Conservation (phyloP, 2,888 invertebrate species). For the Lycophotia porphyrea region DNA sequence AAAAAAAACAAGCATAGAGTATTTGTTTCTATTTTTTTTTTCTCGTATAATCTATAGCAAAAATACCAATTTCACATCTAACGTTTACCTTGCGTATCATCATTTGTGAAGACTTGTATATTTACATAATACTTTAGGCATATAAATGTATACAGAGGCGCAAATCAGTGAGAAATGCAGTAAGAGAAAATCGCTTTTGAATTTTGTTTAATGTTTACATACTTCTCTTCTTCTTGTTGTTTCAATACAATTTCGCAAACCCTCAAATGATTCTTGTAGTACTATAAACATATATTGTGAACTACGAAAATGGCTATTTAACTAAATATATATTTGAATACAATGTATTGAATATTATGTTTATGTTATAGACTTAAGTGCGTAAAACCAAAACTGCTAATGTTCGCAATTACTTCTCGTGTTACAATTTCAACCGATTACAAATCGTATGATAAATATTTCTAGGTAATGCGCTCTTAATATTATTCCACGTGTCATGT, state of each 20-base stretch:
- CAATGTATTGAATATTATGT: not conserved
- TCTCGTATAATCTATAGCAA: too few species aligned
- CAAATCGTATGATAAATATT: constrained; percentile 28
- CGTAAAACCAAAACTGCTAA: constrained; percentile 47
- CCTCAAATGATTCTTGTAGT: too few species aligned
- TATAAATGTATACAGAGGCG: not conserved
- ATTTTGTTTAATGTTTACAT: not conserved
- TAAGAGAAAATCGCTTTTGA: not conserved
- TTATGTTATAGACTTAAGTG: constrained; percentile 26
- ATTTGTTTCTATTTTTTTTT: not conserved
- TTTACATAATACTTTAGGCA: not conserved
- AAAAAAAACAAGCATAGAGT: not conserved
- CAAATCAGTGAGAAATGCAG: too few species aligned
- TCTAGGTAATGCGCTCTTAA: constrained; percentile 25
- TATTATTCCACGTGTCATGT: constrained; percentile 17
- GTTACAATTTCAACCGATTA: constrained; percentile 48
- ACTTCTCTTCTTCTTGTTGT: not conserved
- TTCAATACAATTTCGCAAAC: not conserved
- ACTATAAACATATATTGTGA: not conserved
- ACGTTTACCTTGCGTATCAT: not conserved
- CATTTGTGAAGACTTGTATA: not conserved
- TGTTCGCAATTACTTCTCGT: constrained; percentile 36
- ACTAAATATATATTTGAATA: not conserved
- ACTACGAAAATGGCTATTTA: not conserved
- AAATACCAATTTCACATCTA: not conserved